Evolutionary conservation across 2,797 vertebrate genomes (phyloP).

Genomic region (Sebastes steindachneri): DNA sequence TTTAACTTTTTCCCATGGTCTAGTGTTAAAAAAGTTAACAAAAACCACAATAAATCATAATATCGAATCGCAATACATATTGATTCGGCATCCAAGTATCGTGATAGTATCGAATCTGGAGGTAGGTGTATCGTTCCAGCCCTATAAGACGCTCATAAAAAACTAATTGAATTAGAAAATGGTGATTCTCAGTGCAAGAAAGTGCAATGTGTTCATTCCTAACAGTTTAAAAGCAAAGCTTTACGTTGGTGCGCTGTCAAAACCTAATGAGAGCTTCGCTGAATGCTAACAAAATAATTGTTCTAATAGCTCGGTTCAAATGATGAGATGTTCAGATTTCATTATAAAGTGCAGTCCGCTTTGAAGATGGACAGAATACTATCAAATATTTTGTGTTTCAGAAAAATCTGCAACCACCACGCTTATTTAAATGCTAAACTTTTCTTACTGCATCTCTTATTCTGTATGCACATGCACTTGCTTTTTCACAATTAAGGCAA

Average conservation of each 20-base stretch:
- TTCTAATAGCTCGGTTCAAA: constrained; percentile 6
- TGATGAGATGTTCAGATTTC: constrained; percentile 15
- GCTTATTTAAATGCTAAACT: not conserved
- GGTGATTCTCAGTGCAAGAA: not conserved
- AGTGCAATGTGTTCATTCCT: not conserved
- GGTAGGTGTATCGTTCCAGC: too few species aligned
- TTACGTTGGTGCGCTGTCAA: constrained; percentile 16
- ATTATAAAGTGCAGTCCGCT: not conserved
- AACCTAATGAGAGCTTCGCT: constrained; percentile 1
- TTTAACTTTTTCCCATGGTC: too few species aligned
- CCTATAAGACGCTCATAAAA: not conserved
- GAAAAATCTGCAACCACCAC: not conserved
- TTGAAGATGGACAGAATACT: not conserved
- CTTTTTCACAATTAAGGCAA: not conserved
- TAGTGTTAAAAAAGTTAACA: too few species aligned
- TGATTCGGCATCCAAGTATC: too few species aligned
- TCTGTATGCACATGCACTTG: not conserved
- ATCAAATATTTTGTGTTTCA: too few species aligned
- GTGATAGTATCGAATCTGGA: too few species aligned
- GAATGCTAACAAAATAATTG: constrained; percentile 28
- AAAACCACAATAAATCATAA: too few species aligned
- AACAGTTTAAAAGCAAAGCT: constrained; percentile 20
- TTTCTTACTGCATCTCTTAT: not conserved
- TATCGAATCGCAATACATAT: too few species aligned
- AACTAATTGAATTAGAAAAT: constrained; percentile 23